Evolutionary conservation across 1,140 invertebrate genomes (phyloP).

Genomic region (Leucophenga varia): DNA sequence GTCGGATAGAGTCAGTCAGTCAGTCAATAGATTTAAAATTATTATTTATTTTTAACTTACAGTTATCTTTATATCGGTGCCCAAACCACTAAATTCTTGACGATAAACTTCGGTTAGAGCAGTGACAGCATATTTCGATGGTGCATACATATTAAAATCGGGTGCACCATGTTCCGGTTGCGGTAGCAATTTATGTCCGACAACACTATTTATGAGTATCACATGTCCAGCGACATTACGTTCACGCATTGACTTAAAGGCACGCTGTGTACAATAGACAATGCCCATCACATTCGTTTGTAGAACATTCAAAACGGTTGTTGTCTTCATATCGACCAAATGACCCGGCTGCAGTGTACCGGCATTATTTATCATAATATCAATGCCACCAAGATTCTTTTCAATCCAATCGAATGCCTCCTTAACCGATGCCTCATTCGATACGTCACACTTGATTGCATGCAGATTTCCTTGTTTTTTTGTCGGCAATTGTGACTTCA

Average conservation of each 20-base stretch:
- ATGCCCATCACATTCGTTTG: constrained; percentile 71
- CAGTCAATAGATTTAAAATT: background rate
- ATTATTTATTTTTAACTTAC: constrained; percentile 53
- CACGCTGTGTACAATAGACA: constrained; percentile 65
- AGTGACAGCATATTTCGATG: constrained; percentile 63
- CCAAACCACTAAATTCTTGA: constrained; percentile 59
- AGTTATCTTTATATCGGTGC: constrained; percentile 63
- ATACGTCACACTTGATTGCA: constrained; percentile 64
- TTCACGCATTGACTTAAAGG: constrained; percentile 68
- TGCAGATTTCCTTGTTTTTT: constrained; percentile 52
- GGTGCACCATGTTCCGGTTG: constrained; percentile 23
- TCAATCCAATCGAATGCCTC: constrained; percentile 67
- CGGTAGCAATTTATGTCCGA: constrained; percentile 32
- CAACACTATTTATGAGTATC: constrained; percentile 40
- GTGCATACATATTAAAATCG: constrained; percentile 57
- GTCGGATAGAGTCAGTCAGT: too few species aligned
- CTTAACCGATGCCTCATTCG: constrained; percentile 65
- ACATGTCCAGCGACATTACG: constrained; percentile 69
- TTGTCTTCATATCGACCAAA: constrained; percentile 23
- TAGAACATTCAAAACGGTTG: constrained; percentile 55
- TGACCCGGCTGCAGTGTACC: constrained; percentile 56
- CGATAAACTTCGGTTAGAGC: constrained; percentile 62
- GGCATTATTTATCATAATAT: constrained; percentile 76
- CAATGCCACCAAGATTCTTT: constrained; percentile 64
- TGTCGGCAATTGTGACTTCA: constrained; percentile 26